Base-by-base conservation (phyloP, 2,888 invertebrate species). In the Cryptocephalus moraei region DNA sequence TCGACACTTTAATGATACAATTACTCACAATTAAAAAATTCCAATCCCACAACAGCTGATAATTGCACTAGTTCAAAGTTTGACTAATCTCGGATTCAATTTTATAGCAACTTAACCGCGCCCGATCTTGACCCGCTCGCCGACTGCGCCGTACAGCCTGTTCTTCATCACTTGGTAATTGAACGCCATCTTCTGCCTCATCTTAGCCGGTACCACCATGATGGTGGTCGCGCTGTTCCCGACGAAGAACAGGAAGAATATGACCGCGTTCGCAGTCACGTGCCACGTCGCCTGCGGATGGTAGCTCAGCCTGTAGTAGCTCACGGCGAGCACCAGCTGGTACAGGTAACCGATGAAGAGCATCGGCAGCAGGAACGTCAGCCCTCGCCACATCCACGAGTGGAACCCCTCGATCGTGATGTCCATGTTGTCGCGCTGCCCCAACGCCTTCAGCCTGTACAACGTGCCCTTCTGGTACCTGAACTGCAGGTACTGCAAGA, bases 351-450 rank as follows among this genome's bases (percentile, higher is more conserved):
- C 97, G 38, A 83, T 75, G 64, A 94, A 92, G 10, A 99, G 80
- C 73, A 99, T 96, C 1, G 99, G 99, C 49, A 99, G 72, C 1
- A 99, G 77, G 65, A 97, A 99, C 36, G 91, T 89, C 41, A 99
- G 75, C 0, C 97, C 97, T 46, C 91, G 83, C 92, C 96, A 99
- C 97, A 99, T 99, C 96, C 97, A 99, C 0, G 92, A 92, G 72
- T 96, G 96, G 71, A 97, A 97, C 14, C 97, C 97, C 73, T 97
- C 96, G 55, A 97, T 92, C 4, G 97, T 99, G 49, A 99, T 93
- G 70, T 99, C 97, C 99, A 99, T 99, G 66, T 92, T 92, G 67
- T 96, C 91, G n/a, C 96, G 78, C 64, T 95, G 91, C 8, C 99
- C 99, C 1, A 99, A 75, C 0, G 96, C 91, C 66, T 85, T 77